Evolutionary conservation across 2,113 vertebrate genomes (phyloP).

Genomic region (Hepsetus odoe): DNA sequence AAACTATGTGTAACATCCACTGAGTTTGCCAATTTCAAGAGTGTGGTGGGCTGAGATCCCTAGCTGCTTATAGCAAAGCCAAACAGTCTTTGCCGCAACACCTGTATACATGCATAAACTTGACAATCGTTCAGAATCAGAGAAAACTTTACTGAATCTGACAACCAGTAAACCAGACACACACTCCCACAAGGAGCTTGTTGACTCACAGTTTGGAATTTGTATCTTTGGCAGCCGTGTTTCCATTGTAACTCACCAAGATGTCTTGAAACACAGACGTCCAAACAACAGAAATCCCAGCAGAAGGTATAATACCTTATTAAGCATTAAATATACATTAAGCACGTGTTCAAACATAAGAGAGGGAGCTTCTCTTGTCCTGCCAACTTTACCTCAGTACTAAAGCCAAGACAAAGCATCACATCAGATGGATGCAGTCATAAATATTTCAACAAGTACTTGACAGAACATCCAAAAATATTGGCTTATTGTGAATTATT

Average conservation of each 20-base stretch:
- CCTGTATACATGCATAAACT: slow-evolving; percentile 45
- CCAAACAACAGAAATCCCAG: slow-evolving; percentile 54
- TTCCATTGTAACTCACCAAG: slow-evolving; percentile 37
- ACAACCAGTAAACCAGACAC: slow-evolving; percentile 45
- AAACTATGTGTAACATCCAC: slow-evolving; percentile 27
- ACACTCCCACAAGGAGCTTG: slow-evolving; percentile 36
- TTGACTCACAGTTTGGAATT: slow-evolving; percentile 30
- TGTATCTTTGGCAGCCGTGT: slow-evolving; percentile 28
- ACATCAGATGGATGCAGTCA: slow-evolving; percentile 48
- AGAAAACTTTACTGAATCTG: slow-evolving; percentile 37
- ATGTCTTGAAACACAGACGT: slow-evolving; percentile 40
- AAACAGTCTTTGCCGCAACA: slow-evolving; percentile 40
- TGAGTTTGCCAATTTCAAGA: slow-evolving; percentile 41
- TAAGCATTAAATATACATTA: slow-evolving; percentile 64
- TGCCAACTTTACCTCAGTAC: slow-evolving; percentile 42
- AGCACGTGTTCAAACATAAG: slow-evolving; percentile 52
- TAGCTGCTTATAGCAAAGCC: slow-evolving; percentile 37
- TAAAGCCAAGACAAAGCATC: slow-evolving; percentile 57
- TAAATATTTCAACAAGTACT: slow-evolving; percentile 59
- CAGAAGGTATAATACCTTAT: slow-evolving; percentile 55
- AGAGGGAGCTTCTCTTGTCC: slow-evolving; percentile 22
- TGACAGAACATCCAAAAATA: slow-evolving; percentile 22
- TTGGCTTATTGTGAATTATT: slow-evolving; percentile 20
- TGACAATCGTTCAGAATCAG: slow-evolving; percentile 19
- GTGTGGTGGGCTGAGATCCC: neutral